These are phyloP conservation scores for Troides helena DNA, from an alignment of 2,888 invertebrate genomes.

Conservation along the genomic window DNA sequence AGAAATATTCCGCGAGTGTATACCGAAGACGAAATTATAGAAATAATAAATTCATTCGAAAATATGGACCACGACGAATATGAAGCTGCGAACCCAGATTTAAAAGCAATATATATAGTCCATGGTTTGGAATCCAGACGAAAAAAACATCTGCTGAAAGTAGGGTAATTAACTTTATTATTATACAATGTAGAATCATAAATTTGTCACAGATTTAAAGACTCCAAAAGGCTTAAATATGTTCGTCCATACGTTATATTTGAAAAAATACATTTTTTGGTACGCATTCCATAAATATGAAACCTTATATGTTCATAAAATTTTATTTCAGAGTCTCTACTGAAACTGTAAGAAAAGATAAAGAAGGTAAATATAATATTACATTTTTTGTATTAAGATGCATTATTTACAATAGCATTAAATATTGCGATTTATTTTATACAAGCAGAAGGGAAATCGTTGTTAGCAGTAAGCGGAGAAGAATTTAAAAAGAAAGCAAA, in stretches of 20 bases:
- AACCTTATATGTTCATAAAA: not conserved
- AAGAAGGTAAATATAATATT: conserved; percentile 6
- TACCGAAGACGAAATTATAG: conserved; percentile 56
- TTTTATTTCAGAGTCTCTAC: not conserved
- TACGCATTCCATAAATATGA: no score
- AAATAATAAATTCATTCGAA: conserved; percentile 53
- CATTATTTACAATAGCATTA: not conserved
- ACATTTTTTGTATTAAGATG: no score
- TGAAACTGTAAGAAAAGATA: conserved; percentile 2
- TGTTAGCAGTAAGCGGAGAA: conserved; percentile 40
- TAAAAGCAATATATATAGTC: conserved; percentile 57
- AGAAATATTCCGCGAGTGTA: conserved; percentile 54
- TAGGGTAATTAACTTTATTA: conserved; percentile 32
- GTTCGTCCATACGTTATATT: not conserved
- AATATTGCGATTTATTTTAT: not conserved
- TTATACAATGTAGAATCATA: not conserved
- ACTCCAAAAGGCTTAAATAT: no score
- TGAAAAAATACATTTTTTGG: not conserved
- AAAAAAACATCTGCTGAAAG: conserved; percentile 47
- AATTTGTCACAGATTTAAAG: no score
- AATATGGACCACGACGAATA: conserved; percentile 64
- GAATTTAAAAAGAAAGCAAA: conserved; percentile 64
- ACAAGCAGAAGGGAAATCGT: conserved; percentile 45
- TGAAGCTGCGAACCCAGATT: conserved; percentile 52
- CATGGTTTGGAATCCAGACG: conserved; percentile 61